A percentile compares a stretch with the other conserved stretches of the same genome.
phyloP scores from a whole-genome alignment of 2,113 vertebrate species.

The Varanus komodoensis region DNA sequence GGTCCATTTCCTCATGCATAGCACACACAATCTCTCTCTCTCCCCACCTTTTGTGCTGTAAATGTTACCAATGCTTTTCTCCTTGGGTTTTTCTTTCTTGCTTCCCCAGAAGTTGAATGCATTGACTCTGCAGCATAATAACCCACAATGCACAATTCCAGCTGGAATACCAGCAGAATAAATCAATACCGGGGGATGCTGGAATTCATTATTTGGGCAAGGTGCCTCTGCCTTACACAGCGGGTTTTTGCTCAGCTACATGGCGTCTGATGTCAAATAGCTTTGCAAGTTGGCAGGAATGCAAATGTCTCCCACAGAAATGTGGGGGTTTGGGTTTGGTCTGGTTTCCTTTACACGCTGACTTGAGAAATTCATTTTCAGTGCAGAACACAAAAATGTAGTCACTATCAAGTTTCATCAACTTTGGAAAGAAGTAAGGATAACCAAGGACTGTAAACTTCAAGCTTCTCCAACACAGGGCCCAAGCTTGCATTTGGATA shows the following conservation, averaged over 20 bases:
- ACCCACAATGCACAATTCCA: constrained; percentile 25
- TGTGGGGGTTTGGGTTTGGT: background rate
- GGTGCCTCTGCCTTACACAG: background rate
- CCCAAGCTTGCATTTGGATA: background rate
- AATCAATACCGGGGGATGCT: constrained; percentile 47
- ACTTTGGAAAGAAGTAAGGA: background rate
- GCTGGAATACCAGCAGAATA: constrained; percentile 45
- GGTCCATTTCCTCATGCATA: constrained; percentile 23
- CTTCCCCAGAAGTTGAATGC: constrained; percentile 41
- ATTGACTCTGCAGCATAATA: constrained; percentile 47
- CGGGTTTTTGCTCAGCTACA: constrained; percentile 32
- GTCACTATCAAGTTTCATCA: background rate
- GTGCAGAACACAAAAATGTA: background rate
- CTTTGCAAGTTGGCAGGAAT: constrained; percentile 27
- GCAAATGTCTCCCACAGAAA: constrained; percentile 15
- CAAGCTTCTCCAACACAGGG: background rate
- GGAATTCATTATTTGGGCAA: constrained; percentile 58
- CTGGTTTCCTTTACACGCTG: constrained; percentile 19
- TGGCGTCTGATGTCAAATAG: constrained; percentile 15
- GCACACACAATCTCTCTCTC: background rate
- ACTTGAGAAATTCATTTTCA: constrained; percentile 30
- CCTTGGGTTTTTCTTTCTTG: constrained; percentile 34
- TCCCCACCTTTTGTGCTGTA: constrained; percentile 10
- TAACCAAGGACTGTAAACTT: background rate
- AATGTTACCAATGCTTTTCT: constrained; percentile 51